These are phyloP conservation scores for Wiebesia pumilae DNA, from an alignment of 1,140 invertebrate species.

Conservation along the genomic window DNA sequence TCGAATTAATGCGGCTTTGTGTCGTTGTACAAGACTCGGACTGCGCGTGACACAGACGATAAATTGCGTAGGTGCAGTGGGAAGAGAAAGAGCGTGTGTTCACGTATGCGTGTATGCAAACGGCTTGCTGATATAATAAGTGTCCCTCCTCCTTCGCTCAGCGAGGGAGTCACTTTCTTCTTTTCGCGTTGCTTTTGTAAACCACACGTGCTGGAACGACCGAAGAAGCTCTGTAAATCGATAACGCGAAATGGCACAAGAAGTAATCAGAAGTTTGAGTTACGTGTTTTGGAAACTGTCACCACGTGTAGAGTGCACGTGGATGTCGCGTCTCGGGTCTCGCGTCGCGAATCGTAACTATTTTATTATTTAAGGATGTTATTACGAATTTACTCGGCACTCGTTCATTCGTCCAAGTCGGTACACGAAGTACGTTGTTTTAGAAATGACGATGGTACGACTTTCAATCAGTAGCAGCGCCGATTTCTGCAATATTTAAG, in stretches of 20 bases:
- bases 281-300: not conserved
- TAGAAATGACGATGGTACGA: not conserved
- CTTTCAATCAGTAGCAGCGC: not conserved
- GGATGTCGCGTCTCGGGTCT: not conserved
- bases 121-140: not conserved
- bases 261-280: not conserved
- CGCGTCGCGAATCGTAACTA: not conserved
- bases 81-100: not conserved
- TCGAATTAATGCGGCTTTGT: not conserved
- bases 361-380: not conserved
- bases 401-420: not conserved
- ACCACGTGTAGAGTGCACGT: not conserved
- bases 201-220: not conserved
- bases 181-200: not conserved
- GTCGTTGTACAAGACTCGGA: not conserved
- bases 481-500: not conserved
- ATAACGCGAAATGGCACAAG: not conserved
- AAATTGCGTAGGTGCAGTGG: constrained; percentile 15
- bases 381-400: not conserved
- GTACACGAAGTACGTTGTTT: not conserved
- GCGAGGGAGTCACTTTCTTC: not conserved
- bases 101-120: not conserved
- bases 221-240: not conserved
- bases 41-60: constrained; percentile 10
- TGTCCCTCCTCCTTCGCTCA: not conserved